Evolutionary conservation across 2,888 invertebrate species (phyloP), one percentile per base, ranked within the genome.

Genomic region (Daptonema setosum): DNA sequence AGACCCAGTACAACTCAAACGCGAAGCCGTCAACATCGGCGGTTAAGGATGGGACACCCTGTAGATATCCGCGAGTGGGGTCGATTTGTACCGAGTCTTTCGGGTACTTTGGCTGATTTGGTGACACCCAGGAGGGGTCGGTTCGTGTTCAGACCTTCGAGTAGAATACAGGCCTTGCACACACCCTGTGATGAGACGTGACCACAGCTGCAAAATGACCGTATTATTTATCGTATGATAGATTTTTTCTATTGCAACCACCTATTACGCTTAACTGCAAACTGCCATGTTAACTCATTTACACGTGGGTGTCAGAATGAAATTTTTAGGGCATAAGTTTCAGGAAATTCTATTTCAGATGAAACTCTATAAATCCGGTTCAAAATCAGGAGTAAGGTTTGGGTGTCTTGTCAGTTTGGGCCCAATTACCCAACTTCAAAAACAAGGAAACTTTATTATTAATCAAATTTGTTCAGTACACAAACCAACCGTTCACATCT

Each of bases 161-260:
- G 75, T 57, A 97, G 76, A 0, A 88, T 81, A 71, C 97, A 97
- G 0, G 97, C 95, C 72, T 97, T 95, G 72, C 97, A 97, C 2
- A 93, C 79, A 64, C 81, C 80, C 70, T 93, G 91, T 60, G 93
- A 93, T n/a, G 78, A 78, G 57, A 79, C 76, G 64, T 76, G 95
- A 29, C 85, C 83, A 74, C 97, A 97, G 78, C 0, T 91, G 91
- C 70, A 87, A 78, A 66, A 82, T 83, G 0, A 85, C 80, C 54
- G 79, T 80, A 63, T 84, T 83, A 67, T 85, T n/a, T n/a, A n/a
- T n/a, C n/a, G n/a, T n/a, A n/a, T n/a, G n/a, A n/a, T n/a, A n/a
- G n/a, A n/a, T n/a, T n/a, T n/a, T n/a, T n/a, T n/a, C n/a, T n/a
- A n/a, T n/a, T n/a, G n/a, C n/a, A n/a, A n/a, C n/a, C n/a, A n/a